Percentiles rank a stretch among this genome's conserved stretches.
These are phyloP conservation scores for Tenthredo distinguenda DNA, from an alignment of 2,888 invertebrate genomes.

Conservation along the genomic window DNA sequence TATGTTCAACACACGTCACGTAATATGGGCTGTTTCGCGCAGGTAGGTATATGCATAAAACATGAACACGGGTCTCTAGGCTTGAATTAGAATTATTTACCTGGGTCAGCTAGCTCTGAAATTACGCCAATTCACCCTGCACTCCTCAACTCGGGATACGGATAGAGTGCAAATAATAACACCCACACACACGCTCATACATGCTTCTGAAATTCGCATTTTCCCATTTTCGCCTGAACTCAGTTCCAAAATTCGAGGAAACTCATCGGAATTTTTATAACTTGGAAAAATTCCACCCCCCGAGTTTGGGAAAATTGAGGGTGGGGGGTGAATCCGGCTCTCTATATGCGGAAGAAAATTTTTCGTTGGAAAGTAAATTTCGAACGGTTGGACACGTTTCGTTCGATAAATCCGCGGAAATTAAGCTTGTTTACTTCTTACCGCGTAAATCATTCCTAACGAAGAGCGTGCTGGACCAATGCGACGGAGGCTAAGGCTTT, in stretches of 20 bases:
- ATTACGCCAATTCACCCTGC: slow-evolving; percentile 57
- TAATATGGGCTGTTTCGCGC: slow-evolving; percentile 13
- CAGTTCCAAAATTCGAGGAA: no score
- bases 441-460: slow-evolving; percentile 21
- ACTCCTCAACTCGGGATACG: not conserved
- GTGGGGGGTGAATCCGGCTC: no score
- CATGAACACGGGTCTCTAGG: slow-evolving; percentile 62
- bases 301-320: no score
- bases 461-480: slow-evolving; percentile 30
- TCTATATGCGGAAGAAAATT: no score
- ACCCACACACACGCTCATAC: not conserved
- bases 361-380: not conserved
- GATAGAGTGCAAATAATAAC: not conserved
- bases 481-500: slow-evolving; percentile 4
- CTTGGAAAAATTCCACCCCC: not conserved
- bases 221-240: no score
- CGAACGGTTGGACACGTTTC: not conserved
- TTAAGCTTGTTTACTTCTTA: not conserved
- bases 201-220: not conserved
- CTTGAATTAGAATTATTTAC: slow-evolving; percentile 67
- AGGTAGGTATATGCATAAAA: slow-evolving; percentile 63
- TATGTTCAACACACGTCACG: slow-evolving; percentile 6
- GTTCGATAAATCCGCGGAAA: slow-evolving; percentile 1
- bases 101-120: slow-evolving; percentile 60
- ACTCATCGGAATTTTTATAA: no score